These are phyloP conservation scores for Zalophus californianus DNA, from an alignment of 2,797 vertebrate genomes.

Conservation along the genomic window DNA sequence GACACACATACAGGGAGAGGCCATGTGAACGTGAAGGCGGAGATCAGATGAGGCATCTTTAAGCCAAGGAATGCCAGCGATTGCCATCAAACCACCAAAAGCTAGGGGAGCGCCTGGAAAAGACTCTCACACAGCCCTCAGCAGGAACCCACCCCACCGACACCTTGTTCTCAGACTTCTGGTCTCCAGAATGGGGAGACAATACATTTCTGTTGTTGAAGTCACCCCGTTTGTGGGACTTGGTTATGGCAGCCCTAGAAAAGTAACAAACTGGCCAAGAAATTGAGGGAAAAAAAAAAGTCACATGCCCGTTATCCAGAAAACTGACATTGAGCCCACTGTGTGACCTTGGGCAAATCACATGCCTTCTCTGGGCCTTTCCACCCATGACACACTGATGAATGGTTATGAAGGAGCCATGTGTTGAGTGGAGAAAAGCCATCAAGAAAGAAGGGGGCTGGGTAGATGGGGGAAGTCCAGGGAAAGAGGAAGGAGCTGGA, in stretches of 20 bases:
- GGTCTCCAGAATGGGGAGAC: neutral
- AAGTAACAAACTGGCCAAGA: neutral
- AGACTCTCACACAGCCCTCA: neutral
- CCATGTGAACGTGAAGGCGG: neutral
- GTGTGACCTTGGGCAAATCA: neutral
- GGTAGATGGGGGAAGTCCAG: neutral
- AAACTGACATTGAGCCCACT: neutral
- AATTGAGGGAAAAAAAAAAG: neutral
- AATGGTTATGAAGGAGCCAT: neutral
- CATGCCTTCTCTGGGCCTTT: neutral
- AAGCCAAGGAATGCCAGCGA: neutral
- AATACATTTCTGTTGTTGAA: neutral
- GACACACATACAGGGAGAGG: neutral
- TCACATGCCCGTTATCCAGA: neutral
- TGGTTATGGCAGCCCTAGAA: neutral
- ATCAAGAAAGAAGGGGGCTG: neutral
- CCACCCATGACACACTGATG: neutral
- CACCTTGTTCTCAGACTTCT: neutral
- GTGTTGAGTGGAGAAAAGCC: neutral
- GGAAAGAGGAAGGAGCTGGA: neutral
- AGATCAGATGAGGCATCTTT: neutral
- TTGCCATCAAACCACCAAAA: neutral
- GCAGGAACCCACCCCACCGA: neutral
- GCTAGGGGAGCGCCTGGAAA: neutral
- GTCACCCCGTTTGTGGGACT: neutral